Conservation (phyloP, 2,113 vertebrate species). For the Columbina picui region DNA sequence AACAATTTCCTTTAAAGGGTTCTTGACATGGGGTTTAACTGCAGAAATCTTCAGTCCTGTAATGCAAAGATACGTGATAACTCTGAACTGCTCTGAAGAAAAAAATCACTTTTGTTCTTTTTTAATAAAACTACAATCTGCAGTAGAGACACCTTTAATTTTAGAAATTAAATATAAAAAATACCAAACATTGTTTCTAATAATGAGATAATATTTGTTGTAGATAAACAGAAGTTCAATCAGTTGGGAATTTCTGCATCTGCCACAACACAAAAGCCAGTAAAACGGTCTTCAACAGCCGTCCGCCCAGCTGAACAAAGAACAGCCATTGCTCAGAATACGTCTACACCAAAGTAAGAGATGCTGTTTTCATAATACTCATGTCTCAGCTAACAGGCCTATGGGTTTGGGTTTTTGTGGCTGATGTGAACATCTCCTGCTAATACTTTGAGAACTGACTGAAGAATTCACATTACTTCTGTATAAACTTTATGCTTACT, state of each 20-base stretch:
- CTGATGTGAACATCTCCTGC: neutral
- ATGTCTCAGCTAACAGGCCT: neutral
- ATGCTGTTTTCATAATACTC: neutral
- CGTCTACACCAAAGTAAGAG: slow-evolving; percentile 79
- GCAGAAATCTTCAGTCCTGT: neutral
- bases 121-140: neutral
- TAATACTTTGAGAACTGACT: neutral
- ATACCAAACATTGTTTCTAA: neutral
- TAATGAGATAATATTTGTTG: neutral
- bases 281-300: slow-evolving; percentile 72
- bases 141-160: neutral
- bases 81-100: neutral
- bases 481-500: neutral
- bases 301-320: slow-evolving; percentile 60
- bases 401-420: neutral
- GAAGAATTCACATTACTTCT: neutral
- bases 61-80: neutral
- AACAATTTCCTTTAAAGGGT: neutral
- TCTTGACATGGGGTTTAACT: neutral
- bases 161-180: neutral
- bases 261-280: slow-evolving; percentile 58
- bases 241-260: slow-evolving; percentile 72
- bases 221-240: slow-evolving; percentile 69
- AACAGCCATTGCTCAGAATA: slow-evolving; percentile 62
- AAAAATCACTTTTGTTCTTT: neutral